phyloP scores from a whole-genome alignment of 2,888 invertebrate species.

The Diplolepis rosae region DNA sequence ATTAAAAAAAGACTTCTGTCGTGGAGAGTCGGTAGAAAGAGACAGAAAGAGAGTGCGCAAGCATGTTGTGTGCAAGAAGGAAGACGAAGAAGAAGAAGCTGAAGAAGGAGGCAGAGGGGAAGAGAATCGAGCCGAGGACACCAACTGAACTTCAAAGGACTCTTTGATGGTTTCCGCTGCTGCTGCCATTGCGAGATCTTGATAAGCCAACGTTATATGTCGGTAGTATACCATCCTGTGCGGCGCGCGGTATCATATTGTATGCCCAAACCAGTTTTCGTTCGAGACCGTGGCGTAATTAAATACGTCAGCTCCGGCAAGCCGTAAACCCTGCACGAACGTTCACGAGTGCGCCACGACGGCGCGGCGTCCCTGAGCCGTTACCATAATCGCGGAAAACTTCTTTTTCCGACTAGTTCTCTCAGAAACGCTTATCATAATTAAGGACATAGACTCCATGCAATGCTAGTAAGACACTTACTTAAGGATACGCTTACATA shows the following conservation, averaged over 20 bases:
- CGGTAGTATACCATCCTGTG: conserved; percentile 60
- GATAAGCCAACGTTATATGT: conserved; percentile 69
- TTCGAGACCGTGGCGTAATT: conserved; percentile 59
- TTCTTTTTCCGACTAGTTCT: conserved; percentile 8
- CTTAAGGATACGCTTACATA: no score
- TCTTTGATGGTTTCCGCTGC: conserved; percentile 71
- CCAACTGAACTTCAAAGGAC: conserved; percentile 70
- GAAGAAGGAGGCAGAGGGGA: conserved; percentile 44
- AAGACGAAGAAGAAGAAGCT: conserved; percentile 34
- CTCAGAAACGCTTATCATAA: conserved; percentile 6
- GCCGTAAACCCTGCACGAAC: conserved; percentile 44
- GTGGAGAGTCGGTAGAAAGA: conserved; percentile 29
- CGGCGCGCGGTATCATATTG: conserved; percentile 54
- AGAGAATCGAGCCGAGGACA: conserved; percentile 61
- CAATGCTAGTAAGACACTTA: no score
- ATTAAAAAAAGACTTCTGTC: conserved; percentile 30
- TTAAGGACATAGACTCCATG: not conserved
- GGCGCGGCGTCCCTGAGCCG: not conserved
- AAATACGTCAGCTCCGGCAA: conserved; percentile 62
- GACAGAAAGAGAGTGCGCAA: conserved; percentile 31
- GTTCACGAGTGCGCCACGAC: not conserved
- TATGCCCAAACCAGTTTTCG: conserved; percentile 66
- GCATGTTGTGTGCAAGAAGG: conserved; percentile 13
- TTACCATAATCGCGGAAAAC: conserved; percentile 33
- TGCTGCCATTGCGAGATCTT: conserved; percentile 68